Evolutionary conservation across 1,140 invertebrate species (phyloP), one percentile per base, ranked within the genome.

Genomic region (Zelostemma sp.): DNA sequence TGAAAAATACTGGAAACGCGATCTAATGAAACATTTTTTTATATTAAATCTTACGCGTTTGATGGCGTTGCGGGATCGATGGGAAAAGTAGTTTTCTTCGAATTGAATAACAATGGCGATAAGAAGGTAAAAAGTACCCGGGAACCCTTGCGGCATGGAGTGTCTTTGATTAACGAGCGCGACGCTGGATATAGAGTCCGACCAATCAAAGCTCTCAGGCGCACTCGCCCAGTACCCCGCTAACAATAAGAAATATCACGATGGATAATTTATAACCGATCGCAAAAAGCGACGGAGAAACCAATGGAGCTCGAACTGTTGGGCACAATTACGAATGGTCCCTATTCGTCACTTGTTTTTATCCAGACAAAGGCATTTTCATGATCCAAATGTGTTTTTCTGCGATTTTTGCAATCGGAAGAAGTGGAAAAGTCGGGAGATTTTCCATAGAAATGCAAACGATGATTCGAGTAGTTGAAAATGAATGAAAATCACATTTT

Each of bases 211-310:
- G 60, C 79, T 74, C 78, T 82, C 80, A 80, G 74, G 72, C 74
- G 71, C 80, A 82, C 77, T 82, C 79, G 76, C 72, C 56, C 58
- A 73, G 74, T 74, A 68, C 69, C 77, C 79, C 69, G 72, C 77
- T 72, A 79, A 80, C 78, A 81, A 81, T 82, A 83, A 83, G 80
- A 83, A 83, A 81, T 83, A 81, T 82, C 74, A 73, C 78, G 73
- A 81, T 80, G 76, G 80, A 79, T 82, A 83, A 83, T 83, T 83
- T 83, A 83, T 83, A 81, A 82, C 78, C 75, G 69, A 81, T 80
- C 68, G 60, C 76, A 83, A 83, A 83, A 83, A 83, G 68, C 68
- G n/a, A 56, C 73, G 25, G 64, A 75, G 53, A 66, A 80, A 77
- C 73, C 75, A 73, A 70, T 68, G 51, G 68, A 70, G 63, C 57